phyloP scores from a whole-genome alignment of 2,888 invertebrate genomes.

The Epirrhoe alternata region DNA sequence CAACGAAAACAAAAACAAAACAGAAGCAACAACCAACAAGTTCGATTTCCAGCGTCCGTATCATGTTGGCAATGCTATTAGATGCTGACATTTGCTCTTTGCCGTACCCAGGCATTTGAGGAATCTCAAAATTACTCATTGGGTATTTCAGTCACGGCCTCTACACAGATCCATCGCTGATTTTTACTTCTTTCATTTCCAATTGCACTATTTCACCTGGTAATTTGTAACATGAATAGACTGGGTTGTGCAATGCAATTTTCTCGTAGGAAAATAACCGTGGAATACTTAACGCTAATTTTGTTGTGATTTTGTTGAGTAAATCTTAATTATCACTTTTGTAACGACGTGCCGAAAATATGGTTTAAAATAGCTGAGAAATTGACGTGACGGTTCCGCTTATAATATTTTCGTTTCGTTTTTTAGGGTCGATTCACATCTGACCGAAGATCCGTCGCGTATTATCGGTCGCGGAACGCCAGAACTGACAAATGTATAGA shows the following conservation, averaged over 20 bases:
- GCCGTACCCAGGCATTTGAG: constrained; percentile 68
- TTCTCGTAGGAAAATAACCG: constrained; percentile 14
- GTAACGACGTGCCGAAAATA: constrained; percentile 59
- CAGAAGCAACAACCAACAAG: constrained; percentile 61
- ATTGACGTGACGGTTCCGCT: constrained; percentile 66
- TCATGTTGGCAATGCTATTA: constrained; percentile 80
- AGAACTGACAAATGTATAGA: too few relatives aligned
- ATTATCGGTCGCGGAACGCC: too few relatives aligned
- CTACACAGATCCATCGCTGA: constrained; percentile 73
- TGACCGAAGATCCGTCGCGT: too few relatives aligned
- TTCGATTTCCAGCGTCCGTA: constrained; percentile 71
- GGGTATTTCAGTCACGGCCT: constrained; percentile 79
- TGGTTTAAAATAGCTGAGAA: constrained; percentile 66
- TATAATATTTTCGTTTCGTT: constrained; percentile 47
- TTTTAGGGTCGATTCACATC: too few relatives aligned
- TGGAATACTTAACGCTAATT: constrained; percentile 19
- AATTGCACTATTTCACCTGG: constrained; percentile 77
- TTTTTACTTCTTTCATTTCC: constrained; percentile 84
- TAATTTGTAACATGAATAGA: constrained; percentile 67
- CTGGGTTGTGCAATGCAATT: constrained; percentile 16
- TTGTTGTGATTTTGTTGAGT: constrained; percentile 3
- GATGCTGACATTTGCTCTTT: constrained; percentile 78
- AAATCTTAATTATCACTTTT: constrained; percentile 44
- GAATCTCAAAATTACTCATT: constrained; percentile 84
- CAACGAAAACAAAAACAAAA: constrained; percentile 47